These are phyloP conservation scores for Brachionus asplanchnoidis DNA, from an alignment of 1,140 invertebrate genomes.

Conservation along the genomic window DNA sequence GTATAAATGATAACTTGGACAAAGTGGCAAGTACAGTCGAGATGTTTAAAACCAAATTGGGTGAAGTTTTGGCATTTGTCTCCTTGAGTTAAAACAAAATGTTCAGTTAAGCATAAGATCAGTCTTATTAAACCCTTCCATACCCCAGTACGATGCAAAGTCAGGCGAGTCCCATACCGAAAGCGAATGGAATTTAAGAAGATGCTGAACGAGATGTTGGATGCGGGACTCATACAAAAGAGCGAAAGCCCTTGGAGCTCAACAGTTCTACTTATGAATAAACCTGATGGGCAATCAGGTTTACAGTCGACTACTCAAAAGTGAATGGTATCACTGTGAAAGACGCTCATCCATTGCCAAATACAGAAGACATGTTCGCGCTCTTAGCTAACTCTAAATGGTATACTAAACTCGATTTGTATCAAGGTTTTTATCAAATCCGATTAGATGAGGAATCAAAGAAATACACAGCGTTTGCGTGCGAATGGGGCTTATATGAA, in stretches of 20 bases:
- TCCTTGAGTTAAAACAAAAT: neutral
- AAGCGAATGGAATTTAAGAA: neutral
- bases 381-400: too few species aligned
- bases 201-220: neutral
- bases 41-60: neutral
- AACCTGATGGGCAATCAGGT: neutral
- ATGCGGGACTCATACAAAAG: conserved; percentile 29
- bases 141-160: neutral
- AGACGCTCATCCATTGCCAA: neutral
- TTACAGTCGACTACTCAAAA: neutral
- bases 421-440: neutral
- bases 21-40: neutral
- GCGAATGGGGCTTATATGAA: conserved; percentile 1
- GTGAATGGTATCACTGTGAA: neutral
- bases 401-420: too few species aligned
- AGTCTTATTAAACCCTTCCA: neutral
- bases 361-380: too few species aligned
- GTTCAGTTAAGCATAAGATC: neutral
- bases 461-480: neutral
- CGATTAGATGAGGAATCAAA: neutral
- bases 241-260: neutral
- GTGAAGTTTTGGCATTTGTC: neutral
- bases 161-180: neutral
- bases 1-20: neutral
- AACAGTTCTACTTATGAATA: neutral